These are phyloP conservation scores for Potamilus streckersoni DNA, from an alignment of 1,140 invertebrate species.

Conservation along the genomic window DNA sequence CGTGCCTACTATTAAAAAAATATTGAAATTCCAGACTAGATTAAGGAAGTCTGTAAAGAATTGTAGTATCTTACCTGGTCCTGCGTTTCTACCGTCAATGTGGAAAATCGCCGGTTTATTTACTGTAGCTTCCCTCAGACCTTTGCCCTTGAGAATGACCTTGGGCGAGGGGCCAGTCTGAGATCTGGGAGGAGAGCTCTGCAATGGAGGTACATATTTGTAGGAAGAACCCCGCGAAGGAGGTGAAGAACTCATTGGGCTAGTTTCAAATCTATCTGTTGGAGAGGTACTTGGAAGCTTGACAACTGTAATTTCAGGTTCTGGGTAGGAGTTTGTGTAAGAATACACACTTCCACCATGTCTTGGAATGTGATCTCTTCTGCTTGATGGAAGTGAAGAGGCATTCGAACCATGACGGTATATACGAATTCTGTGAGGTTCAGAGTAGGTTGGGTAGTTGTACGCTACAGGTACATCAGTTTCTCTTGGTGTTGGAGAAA, in stretches of 20 bases:
- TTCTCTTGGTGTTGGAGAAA: neutral
- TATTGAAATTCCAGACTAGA: too few relatives aligned
- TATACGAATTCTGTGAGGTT: conserved; percentile 17
- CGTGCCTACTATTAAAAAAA: too few relatives aligned
- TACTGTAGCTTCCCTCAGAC: conserved; percentile 87
- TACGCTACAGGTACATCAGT: neutral
- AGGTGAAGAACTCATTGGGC: conserved; percentile 28
- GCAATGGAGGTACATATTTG: conserved; percentile 11
- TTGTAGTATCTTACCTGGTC: conserved; percentile 51
- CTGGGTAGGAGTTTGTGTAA: conserved; percentile 14
- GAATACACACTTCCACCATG: conserved; percentile 22
- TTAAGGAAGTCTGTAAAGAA: too few relatives aligned
- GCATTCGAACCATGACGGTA: conserved; percentile 30
- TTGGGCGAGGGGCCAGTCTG: conserved; percentile 40
- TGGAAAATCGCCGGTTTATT: conserved; percentile 92
- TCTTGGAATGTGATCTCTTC: conserved; percentile 14
- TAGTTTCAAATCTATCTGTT: conserved; percentile 14
- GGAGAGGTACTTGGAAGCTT: conserved; percentile 16
- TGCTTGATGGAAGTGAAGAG: conserved; percentile 1
- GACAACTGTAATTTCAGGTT: conserved; percentile 24
- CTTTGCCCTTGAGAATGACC: conserved; percentile 81
- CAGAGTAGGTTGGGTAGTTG: neutral
- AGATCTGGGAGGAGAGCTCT: conserved; percentile 11
- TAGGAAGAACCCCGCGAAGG: conserved; percentile 32
- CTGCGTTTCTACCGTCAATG: conserved; percentile 89